Base-by-base conservation (phyloP, 2,113 vertebrate species). In the Eulacestoma nigropectus region DNA sequence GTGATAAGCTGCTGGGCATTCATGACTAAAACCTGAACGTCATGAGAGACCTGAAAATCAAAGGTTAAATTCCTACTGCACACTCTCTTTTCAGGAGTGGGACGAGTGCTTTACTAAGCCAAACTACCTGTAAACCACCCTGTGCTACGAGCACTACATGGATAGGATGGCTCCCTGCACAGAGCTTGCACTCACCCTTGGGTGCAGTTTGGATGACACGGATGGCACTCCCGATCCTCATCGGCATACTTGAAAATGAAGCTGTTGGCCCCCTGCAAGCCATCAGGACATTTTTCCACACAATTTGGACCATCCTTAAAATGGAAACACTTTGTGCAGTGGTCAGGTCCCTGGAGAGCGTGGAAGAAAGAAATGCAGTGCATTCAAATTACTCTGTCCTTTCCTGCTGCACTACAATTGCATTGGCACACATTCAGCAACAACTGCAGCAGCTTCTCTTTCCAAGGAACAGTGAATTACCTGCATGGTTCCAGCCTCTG, bases 221-320 rank as follows among this genome's bases (percentile, higher is more conserved):
- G 99, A 26, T 98, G 99, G 84, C 99, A 99, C 94, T 99, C 99
- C 39, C 98, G 99, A 92, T 99, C 99, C 95, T 98, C 98, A 93
- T 99, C 99, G 1, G 99, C 99, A 0, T 99, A 99, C 96, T 99
- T 99, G 98, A 99, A 99, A 96, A 99, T 99, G 96, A 99, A 99
- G 95, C 99, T 99, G 97, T 98, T 99, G 76, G 99, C 98, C 4
- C 99, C 99, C 93, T 99, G 99, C 57, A 99, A 96, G 39, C 99
- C 99, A 37, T 99, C 99, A 8, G 99, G 99, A 80, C 99, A 99
- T 87, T 99, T 99, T 87, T 99, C 99, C 95, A 99, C 99, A 69
- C 99, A 99, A 33, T 99, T 99, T 22, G 99, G 99, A 19, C 99
- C 99, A 53, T 99, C 99, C 97, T 99, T 99, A 97, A 99, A 99